Conservation (phyloP, 2,888 invertebrate species). For the Dorcus parallelipipedus region DNA sequence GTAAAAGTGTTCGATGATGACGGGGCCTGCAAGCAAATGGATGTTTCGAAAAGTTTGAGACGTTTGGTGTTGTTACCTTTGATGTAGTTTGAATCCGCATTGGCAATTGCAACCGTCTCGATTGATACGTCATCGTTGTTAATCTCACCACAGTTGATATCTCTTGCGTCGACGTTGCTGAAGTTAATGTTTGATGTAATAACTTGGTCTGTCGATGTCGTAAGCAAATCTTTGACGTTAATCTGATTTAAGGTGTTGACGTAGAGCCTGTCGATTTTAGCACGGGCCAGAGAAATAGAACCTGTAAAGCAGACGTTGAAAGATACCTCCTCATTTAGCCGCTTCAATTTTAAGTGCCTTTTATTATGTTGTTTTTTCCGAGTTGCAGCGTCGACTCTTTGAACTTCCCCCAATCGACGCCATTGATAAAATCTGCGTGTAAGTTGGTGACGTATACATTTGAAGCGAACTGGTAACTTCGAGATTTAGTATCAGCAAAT, state of each 20-base stretch:
- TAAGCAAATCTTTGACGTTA: constrained; percentile 9
- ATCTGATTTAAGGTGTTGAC: constrained; percentile 4
- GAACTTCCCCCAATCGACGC: constrained; percentile 38
- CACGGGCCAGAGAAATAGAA: background rate
- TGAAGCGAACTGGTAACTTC: constrained; percentile 24
- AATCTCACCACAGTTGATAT: constrained; percentile 6
- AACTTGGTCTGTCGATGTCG: constrained; percentile 12
- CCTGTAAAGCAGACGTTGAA: background rate
- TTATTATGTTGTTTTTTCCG: constrained; percentile 28
- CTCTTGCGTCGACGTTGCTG: background rate
- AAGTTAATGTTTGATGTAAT: constrained; percentile 10
- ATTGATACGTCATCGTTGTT: constrained; percentile 9
- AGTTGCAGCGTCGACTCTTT: constrained; percentile 36
- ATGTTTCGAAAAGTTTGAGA: background rate
- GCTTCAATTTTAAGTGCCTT: constrained; percentile 22
- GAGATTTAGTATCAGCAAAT: constrained; percentile 13
- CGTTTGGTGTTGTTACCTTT: background rate
- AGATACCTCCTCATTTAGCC: background rate
- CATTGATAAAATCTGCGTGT: constrained; percentile 38
- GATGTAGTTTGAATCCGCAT: background rate
- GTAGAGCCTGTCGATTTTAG: constrained; percentile 3
- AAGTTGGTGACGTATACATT: constrained; percentile 33
- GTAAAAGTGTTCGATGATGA: constrained; percentile 5
- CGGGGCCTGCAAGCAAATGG: constrained; percentile 6
- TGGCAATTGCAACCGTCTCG: background rate